Evolutionary conservation across 2,797 vertebrate genomes (phyloP).

Genomic region (Clarias fuscus): DNA sequence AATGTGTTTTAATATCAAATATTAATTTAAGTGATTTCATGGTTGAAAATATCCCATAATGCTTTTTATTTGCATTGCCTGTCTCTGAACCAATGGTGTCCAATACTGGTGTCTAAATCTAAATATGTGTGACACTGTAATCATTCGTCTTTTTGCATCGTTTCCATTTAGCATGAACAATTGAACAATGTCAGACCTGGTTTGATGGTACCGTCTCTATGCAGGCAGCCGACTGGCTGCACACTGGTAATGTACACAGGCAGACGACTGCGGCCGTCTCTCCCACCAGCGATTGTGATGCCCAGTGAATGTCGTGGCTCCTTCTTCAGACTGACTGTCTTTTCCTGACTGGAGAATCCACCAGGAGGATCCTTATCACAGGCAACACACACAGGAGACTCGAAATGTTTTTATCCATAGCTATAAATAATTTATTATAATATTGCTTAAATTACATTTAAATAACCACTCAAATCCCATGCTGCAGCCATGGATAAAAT

Average conservation of each 20-base stretch:
- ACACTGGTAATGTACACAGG: constrained; percentile 92
- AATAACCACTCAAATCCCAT: neutral
- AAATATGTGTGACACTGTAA: too few species aligned
- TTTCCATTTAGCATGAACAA: neutral
- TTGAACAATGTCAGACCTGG: constrained; percentile 73
- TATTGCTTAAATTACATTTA: neutral
- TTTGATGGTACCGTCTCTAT: constrained; percentile 87
- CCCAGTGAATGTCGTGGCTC: constrained; percentile 88
- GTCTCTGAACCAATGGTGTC: neutral
- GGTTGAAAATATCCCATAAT: neutral
- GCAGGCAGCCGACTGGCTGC: constrained; percentile 89
- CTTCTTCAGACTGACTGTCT: constrained; percentile 87
- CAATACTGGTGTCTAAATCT: too few species aligned
- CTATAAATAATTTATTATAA: neutral
- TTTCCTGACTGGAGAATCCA: constrained; percentile 83
- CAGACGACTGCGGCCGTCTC: constrained; percentile 85
- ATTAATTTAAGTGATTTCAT: neutral
- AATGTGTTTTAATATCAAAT: neutral
- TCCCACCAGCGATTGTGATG: constrained; percentile 91
- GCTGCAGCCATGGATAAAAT: neutral
- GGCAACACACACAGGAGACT: constrained; percentile 6
- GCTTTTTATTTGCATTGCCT: neutral
- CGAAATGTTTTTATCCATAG: neutral
- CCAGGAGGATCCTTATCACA: constrained; percentile 80
- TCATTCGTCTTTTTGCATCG: neutral